A percentile compares a stretch with the other conserved stretches of the same genome.
These are phyloP conservation scores for Hemibates koningsi DNA, from an alignment of 2,113 vertebrate species.

Conservation along the genomic window DNA sequence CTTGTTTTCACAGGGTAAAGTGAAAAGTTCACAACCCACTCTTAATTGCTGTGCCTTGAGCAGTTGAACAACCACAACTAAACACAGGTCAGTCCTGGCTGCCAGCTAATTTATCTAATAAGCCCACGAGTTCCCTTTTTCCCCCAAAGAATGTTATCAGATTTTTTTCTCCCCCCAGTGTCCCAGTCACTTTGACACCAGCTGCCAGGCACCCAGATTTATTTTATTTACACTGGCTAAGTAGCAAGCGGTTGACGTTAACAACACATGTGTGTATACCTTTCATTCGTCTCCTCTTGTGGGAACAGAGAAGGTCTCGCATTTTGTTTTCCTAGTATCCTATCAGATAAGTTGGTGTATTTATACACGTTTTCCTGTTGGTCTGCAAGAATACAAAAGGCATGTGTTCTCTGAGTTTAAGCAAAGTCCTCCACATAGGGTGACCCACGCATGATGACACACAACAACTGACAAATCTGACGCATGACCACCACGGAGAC, in stretches of 20 bases:
- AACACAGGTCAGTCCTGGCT: conserved; percentile 25
- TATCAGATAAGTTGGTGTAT: conserved; percentile 22
- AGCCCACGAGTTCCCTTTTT: conserved; percentile 10
- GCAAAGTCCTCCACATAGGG: background rate
- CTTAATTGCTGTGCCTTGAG: conserved; percentile 30
- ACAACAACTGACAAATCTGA: conserved; percentile 3
- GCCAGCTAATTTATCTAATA: conserved; percentile 35
- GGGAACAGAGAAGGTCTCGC: conserved; percentile 10
- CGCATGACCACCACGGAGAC: background rate
- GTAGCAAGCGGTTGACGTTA: conserved; percentile 8
- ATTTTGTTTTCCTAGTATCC: conserved; percentile 31
- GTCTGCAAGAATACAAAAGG: conserved; percentile 10
- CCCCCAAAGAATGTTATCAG: conserved; percentile 55
- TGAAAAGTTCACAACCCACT: conserved; percentile 47
- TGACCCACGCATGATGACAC: background rate
- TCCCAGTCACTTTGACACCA: conserved; percentile 37
- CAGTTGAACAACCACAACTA: conserved; percentile 5
- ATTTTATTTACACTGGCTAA: conserved; percentile 46
- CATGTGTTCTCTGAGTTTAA: background rate
- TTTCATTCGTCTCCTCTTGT: conserved; percentile 19
- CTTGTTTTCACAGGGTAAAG: conserved; percentile 19
- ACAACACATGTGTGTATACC: conserved; percentile 24
- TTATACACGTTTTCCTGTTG: background rate
- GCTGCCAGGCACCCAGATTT: conserved; percentile 34
- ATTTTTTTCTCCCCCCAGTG: conserved; percentile 25